A percentile compares a stretch with the other conserved stretches of the same genome.
These are phyloP conservation scores for Drosophila rufa DNA, from an alignment of 1,140 invertebrate species.

Conservation along the genomic window DNA sequence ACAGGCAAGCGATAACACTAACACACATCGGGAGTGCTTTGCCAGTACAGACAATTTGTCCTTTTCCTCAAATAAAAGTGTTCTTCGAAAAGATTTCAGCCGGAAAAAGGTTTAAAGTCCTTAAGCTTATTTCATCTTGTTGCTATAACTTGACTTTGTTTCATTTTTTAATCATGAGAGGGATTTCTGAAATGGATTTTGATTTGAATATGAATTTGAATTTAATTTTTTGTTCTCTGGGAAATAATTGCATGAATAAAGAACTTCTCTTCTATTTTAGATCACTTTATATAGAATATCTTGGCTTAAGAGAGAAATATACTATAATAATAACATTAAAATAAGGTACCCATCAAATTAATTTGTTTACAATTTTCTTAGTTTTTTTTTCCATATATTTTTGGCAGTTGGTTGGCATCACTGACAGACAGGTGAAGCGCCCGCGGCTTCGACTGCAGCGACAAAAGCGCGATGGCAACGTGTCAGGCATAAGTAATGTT, in stretches of 20 bases:
- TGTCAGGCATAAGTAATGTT: slow-evolving; percentile 76
- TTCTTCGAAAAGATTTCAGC: background rate
- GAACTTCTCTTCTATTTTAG: no score
- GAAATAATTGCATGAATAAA: no score
- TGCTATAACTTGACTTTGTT: background rate
- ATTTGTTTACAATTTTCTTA: no score
- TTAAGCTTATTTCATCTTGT: no score
- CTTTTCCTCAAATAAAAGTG: background rate
- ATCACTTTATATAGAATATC: no score
- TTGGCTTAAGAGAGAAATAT: no score
- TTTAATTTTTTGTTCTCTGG: no score
- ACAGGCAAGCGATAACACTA: slow-evolving; percentile 69
- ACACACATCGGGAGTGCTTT: slow-evolving; percentile 26
- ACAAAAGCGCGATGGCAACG: slow-evolving; percentile 56
- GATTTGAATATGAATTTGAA: no score
- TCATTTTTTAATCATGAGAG: background rate
- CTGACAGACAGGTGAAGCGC: slow-evolving; percentile 20
- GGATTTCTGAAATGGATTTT: no score
- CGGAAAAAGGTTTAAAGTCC: background rate
- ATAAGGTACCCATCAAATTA: no score
- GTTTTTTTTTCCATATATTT: background rate
- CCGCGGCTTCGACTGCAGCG: slow-evolving; percentile 39
- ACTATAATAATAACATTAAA: no score
- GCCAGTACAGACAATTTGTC: background rate
- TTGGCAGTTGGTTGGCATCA: background rate